Evolutionary conservation across 2,797 vertebrate species (phyloP).

Genomic region (Notamacropus eugenii): DNA sequence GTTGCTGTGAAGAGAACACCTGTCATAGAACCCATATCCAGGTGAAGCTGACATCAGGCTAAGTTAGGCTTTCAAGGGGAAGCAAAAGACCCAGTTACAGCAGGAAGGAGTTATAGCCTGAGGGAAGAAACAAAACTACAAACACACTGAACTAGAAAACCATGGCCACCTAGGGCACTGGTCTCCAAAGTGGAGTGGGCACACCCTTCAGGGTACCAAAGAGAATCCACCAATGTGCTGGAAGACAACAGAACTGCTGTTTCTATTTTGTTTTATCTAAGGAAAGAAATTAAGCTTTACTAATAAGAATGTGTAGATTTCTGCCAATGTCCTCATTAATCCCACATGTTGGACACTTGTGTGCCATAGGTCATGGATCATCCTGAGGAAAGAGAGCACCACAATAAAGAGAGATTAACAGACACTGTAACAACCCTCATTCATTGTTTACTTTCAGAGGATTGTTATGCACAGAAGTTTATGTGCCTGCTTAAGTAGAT

Average conservation of each 20-base stretch:
- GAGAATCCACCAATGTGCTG: neutral
- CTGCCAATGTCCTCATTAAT: neutral
- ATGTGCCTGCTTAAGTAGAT: neutral
- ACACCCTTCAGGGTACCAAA: neutral
- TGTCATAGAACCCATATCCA: neutral
- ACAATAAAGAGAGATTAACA: neutral
- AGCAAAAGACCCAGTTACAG: neutral
- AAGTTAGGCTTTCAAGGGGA: neutral
- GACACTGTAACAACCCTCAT: neutral
- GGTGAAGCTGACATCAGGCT: neutral
- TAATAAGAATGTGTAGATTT: neutral
- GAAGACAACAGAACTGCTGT: neutral
- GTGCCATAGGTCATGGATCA: neutral
- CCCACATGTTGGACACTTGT: neutral
- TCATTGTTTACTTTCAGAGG: neutral
- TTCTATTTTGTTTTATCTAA: neutral
- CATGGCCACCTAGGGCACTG: neutral
- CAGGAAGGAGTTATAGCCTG: neutral
- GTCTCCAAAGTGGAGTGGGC: neutral
- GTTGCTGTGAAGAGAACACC: neutral
- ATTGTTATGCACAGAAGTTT: neutral
- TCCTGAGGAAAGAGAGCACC: neutral
- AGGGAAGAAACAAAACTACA: neutral
- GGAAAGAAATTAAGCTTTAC: neutral
- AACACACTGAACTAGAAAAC: neutral